phyloP scores from a whole-genome alignment of 2,113 vertebrate genomes.

The Fregata magnificens region DNA sequence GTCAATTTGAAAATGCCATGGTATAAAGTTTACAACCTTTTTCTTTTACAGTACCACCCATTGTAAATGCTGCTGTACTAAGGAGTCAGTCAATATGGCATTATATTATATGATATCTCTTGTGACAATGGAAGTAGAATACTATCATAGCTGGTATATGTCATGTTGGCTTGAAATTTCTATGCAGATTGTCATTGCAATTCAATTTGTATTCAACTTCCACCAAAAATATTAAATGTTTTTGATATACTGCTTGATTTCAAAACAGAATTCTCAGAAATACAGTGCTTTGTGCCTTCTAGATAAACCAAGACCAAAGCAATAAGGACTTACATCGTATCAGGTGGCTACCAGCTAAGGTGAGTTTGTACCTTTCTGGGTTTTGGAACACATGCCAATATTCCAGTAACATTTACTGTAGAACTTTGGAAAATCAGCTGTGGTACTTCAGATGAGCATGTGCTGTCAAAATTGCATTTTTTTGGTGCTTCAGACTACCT shows the following conservation, averaged over 20 bases:
- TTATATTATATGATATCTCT: not conserved
- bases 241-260: not conserved
- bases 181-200: not conserved
- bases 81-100: not conserved
- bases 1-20: slow-evolving; percentile 10
- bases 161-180: not conserved
- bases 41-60: not conserved
- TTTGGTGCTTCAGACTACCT: not conserved
- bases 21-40: not conserved
- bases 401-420: not conserved
- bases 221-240: not conserved
- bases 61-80: not conserved
- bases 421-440: not conserved
- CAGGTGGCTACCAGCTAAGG: not conserved
- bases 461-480: not conserved
- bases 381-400: not conserved
- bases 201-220: not conserved
- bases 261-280: not conserved
- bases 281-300: not conserved
- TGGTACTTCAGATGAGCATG: not conserved
- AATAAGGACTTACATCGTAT: not conserved
- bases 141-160: not conserved
- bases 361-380: not conserved
- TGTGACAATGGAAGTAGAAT: not conserved
- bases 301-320: not conserved